Evolutionary conservation across 30 jellyfish, hydroid and myxozoan species (phyloP).

Genomic region (Aurelia aurita): DNA sequence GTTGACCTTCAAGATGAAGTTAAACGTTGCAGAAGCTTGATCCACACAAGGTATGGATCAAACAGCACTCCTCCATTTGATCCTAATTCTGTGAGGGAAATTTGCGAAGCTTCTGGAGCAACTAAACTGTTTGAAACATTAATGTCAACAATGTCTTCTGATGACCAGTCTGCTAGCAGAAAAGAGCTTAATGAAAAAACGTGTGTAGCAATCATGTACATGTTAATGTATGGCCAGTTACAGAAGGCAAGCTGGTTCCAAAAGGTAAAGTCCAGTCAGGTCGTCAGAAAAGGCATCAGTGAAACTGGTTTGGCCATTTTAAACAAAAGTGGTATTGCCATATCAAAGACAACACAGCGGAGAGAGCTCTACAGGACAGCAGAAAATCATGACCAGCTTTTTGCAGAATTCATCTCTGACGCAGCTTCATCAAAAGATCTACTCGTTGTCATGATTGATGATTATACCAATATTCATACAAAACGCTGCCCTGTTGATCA

Average conservation of each 20-base stretch:
- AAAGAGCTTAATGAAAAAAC: background rate
- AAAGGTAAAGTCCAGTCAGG: background rate
- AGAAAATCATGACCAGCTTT: background rate
- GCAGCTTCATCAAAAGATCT: background rate
- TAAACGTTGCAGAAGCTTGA: no score
- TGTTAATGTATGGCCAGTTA: background rate
- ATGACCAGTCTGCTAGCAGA: background rate
- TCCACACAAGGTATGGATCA: no score
- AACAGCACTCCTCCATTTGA: no score
- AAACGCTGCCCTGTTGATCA: no score
- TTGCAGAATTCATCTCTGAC: background rate
- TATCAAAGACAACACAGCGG: conserved; percentile 16
- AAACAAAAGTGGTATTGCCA: conserved; percentile 18
- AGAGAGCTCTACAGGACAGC: background rate
- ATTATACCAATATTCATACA: conserved; percentile 14
- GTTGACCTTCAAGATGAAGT: background rate
- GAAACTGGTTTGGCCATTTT: background rate
- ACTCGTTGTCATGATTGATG: background rate
- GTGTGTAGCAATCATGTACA: background rate
- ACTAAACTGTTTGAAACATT: background rate
- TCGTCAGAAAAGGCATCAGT: background rate
- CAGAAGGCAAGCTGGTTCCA: conserved; percentile 1
- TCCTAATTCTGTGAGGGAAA: no score
- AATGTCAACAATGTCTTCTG: background rate
- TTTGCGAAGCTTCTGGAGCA: background rate